Conservation (phyloP, 2,888 invertebrate genomes). For the Torymus tubicola region DNA sequence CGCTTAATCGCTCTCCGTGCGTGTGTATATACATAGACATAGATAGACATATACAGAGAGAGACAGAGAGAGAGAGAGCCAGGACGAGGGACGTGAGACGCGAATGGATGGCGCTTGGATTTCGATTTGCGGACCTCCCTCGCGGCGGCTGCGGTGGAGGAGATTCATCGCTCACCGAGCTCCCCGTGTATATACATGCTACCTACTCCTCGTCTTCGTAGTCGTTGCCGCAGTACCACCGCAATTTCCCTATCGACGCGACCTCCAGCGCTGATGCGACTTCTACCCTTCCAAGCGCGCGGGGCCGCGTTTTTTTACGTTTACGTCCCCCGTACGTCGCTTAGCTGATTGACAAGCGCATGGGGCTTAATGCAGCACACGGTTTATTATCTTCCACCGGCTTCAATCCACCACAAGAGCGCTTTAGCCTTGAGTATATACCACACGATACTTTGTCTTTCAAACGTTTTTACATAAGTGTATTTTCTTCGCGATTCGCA, state of each 20-base stretch:
- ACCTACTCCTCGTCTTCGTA: neutral
- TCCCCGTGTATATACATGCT: neutral
- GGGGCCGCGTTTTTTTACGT: neutral
- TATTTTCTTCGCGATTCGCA: too few relatives aligned
- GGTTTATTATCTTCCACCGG: too few relatives aligned
- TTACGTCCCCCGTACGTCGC: neutral
- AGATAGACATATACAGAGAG: neutral
- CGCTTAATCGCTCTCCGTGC: neutral
- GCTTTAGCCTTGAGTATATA: too few relatives aligned
- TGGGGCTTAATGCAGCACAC: neutral
- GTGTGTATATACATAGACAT: neutral
- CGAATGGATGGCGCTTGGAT: conserved; percentile 35
- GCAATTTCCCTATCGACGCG: conserved; percentile 38
- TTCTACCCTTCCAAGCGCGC: neutral
- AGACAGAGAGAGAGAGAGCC: neutral
- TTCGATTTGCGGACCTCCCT: conserved; percentile 20
- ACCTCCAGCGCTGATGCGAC: neutral
- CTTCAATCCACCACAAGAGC: too few relatives aligned
- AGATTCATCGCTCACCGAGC: conserved; percentile 3
- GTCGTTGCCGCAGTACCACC: neutral
- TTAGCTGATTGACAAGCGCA: conserved; percentile 24
- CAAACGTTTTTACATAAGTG: too few relatives aligned
- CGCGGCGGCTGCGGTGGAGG: neutral
- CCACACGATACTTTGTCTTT: too few relatives aligned
- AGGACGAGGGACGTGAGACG: neutral